Percentiles rank a stretch among this genome's conserved stretches.
Conservation (phyloP, 2,888 invertebrate species). For the Selenia dentaria region DNA sequence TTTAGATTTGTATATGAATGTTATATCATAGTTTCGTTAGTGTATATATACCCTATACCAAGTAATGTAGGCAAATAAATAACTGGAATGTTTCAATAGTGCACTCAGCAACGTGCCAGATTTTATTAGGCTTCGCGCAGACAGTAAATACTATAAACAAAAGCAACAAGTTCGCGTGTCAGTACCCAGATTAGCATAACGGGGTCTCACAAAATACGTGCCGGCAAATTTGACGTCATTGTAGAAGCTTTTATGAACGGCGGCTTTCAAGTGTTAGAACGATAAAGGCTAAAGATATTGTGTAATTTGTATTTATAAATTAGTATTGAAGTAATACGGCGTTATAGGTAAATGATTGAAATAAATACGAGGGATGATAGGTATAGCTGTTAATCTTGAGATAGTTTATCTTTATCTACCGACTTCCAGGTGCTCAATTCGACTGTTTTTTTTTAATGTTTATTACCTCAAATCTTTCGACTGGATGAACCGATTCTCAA, state of each 20-base stretch:
- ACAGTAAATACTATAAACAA: conserved; percentile 37
- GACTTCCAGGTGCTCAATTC: too few relatives aligned
- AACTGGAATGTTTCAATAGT: neutral
- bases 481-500: too few relatives aligned
- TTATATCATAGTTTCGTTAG: too few relatives aligned
- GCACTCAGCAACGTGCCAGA: too few relatives aligned
- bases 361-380: too few relatives aligned
- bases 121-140: conserved; percentile 1
- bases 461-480: too few relatives aligned
- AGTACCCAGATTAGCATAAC: conserved; percentile 63
- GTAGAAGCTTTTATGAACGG: conserved; percentile 40
- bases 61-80: too few relatives aligned
- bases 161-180: conserved; percentile 80
- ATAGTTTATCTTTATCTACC: too few relatives aligned
- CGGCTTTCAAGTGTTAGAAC: conserved; percentile 18
- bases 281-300: conserved; percentile 15
- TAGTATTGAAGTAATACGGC: conserved; percentile 4
- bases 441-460: too few relatives aligned
- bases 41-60: too few relatives aligned
- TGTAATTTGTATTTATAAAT: conserved; percentile 7
- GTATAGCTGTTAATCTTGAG: too few relatives aligned
- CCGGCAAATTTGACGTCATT: conserved; percentile 39
- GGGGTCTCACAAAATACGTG: conserved; percentile 51
- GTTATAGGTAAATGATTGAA: neutral
- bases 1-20: too few relatives aligned